Percentiles rank a stretch among this genome's conserved stretches.
phyloP scores from a whole-genome alignment of 1,140 invertebrate species.

The Drosophila arizonae region DNA sequence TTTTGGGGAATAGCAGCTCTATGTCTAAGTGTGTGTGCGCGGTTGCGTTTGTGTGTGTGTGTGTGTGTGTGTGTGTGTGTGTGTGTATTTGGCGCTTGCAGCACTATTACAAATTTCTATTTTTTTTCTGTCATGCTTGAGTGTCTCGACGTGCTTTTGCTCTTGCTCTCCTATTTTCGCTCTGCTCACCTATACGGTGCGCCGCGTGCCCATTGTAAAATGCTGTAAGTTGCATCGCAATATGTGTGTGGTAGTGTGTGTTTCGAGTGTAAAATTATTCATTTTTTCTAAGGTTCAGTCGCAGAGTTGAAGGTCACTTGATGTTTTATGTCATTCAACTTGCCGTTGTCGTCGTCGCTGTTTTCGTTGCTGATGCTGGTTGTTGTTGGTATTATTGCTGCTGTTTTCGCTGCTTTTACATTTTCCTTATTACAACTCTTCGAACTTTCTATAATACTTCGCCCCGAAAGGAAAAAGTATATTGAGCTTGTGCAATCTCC shows the following conservation, averaged over 20 bases:
- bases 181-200: constrained; percentile 18
- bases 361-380: constrained; percentile 20
- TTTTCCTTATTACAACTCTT: constrained; percentile 63
- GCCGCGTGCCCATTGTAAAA: constrained; percentile 52
- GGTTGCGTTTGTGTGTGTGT: constrained; percentile 14
- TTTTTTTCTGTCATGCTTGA: constrained; percentile 56
- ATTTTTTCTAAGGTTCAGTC: constrained; percentile 82
- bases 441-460: neutral
- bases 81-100: constrained; percentile 32
- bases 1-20: constrained; percentile 23
- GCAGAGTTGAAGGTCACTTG: constrained; percentile 82
- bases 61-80: constrained; percentile 22
- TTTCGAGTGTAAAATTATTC: constrained; percentile 79
- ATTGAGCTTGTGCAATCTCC: too few relatives aligned
- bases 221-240: constrained; percentile 64
- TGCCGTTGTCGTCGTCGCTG: constrained; percentile 51
- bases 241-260: constrained; percentile 54
- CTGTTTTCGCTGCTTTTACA: constrained; percentile 53
- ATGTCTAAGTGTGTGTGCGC: constrained; percentile 21
- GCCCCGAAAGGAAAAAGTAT: too few relatives aligned
- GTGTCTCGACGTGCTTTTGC: constrained; percentile 46
- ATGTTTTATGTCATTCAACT: constrained; percentile 83
- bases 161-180: constrained; percentile 10
- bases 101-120: constrained; percentile 24
- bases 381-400: constrained; percentile 33